Conservation (phyloP, 2,888 invertebrate genomes). For the Sesia bembeciformis region DNA sequence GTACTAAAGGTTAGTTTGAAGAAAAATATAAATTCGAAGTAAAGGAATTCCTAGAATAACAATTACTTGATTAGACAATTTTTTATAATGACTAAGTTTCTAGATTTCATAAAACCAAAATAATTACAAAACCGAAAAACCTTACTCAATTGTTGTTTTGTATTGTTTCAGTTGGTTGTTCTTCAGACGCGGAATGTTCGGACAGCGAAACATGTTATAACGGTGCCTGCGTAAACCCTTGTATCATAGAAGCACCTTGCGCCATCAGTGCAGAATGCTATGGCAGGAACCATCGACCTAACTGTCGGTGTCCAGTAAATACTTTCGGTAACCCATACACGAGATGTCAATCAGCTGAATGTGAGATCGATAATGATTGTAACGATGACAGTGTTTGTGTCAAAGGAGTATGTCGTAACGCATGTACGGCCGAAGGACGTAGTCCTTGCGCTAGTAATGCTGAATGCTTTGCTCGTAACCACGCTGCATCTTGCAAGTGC, state of each 20-base stretch:
- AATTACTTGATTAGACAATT: too few relatives aligned
- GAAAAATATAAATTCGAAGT: neutral
- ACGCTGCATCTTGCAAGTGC: conserved; percentile 87
- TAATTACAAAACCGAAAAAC: neutral
- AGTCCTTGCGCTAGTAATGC: conserved; percentile 90
- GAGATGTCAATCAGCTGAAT: conserved; percentile 85
- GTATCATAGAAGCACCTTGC: conserved; percentile 85
- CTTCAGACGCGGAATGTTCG: conserved; percentile 87
- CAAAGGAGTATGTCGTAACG: conserved; percentile 83
- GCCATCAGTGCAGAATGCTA: conserved; percentile 89
- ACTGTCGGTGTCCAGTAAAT: conserved; percentile 85
- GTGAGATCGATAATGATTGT: conserved; percentile 86
- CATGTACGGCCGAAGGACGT: conserved; percentile 78
- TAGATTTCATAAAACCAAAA: neutral
- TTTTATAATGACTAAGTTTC: neutral
- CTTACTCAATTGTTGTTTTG: neutral
- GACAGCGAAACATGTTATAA: conserved; percentile 87
- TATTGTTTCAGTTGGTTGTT: conserved; percentile 81
- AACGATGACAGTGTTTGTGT: conserved; percentile 83
- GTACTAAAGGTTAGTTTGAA: conserved; percentile 77
- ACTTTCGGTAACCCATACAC: conserved; percentile 87
- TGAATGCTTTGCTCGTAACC: conserved; percentile 85
- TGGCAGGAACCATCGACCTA: conserved; percentile 84
- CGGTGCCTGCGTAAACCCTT: conserved; percentile 87
- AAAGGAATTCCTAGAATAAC: neutral